Evolutionary conservation across 1,140 invertebrate genomes (phyloP).

Genomic region (Riptortus pedestris): DNA sequence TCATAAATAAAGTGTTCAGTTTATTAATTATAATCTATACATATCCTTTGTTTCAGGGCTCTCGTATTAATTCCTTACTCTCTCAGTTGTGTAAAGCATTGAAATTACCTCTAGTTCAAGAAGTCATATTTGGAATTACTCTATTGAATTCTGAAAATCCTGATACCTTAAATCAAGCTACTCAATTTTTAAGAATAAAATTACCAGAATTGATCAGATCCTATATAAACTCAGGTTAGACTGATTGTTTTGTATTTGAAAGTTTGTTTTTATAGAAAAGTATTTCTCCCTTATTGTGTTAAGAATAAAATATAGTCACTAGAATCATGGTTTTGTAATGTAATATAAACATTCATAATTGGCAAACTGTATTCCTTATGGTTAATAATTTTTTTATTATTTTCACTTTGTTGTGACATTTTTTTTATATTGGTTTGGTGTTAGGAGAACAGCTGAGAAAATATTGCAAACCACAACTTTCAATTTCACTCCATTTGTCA

Average conservation of each 20-base stretch:
- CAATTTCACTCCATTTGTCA: too few relatives aligned
- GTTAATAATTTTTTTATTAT: too few relatives aligned
- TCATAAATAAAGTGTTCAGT: background rate
- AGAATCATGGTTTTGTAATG: too few relatives aligned
- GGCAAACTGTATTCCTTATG: too few relatives aligned
- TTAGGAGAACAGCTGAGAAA: too few relatives aligned
- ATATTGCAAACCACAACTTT: too few relatives aligned
- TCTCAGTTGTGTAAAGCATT: slow-evolving; percentile 70
- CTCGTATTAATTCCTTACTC: slow-evolving; percentile 62
- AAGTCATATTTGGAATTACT: slow-evolving; percentile 77
- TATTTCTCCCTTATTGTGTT: background rate
- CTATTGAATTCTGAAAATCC: slow-evolving; percentile 64
- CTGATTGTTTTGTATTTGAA: background rate
- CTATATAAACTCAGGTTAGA: slow-evolving; percentile 61
- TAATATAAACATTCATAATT: too few relatives aligned
- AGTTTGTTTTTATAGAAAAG: slow-evolving; percentile 6
- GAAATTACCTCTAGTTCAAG: slow-evolving; percentile 72
- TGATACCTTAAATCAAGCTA: slow-evolving; percentile 59
- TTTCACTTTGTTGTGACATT: too few relatives aligned
- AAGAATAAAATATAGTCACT: too few relatives aligned
- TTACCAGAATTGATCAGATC: slow-evolving; percentile 74
- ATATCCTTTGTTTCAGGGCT: slow-evolving; percentile 33
- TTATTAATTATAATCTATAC: background rate
- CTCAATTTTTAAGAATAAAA: slow-evolving; percentile 67
- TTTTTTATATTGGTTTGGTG: too few relatives aligned